Percentiles rank a stretch among this genome's conserved stretches.
These are phyloP conservation scores for Propithecus deckenii DNA, from an alignment of 2,797 vertebrate genomes.

Conservation along the genomic window DNA sequence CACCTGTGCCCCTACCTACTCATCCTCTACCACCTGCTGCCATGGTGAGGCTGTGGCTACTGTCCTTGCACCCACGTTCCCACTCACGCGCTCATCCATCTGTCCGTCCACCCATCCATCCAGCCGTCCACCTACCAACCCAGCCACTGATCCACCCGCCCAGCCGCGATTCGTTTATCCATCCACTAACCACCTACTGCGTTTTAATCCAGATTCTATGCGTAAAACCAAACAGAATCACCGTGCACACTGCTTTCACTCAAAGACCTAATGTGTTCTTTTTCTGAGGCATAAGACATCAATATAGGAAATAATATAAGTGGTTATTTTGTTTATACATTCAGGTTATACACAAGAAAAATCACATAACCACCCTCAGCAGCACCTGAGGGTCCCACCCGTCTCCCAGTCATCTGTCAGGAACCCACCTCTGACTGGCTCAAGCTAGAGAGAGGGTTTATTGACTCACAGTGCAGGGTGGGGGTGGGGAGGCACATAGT, in stretches of 20 bases:
- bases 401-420: not conserved
- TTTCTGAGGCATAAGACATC: not conserved
- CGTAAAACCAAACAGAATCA: not conserved
- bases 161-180: not conserved
- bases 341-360: not conserved
- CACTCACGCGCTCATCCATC: not conserved
- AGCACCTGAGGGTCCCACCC: not conserved
- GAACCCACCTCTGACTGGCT: not conserved
- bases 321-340: not conserved
- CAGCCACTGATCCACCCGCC: too few species aligned
- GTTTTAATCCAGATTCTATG: not conserved
- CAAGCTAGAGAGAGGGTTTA: not conserved
- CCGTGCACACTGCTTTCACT: not conserved
- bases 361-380: too few species aligned
- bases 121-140: too few species aligned
- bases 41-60: not conserved
- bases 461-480: too few species aligned
- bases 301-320: not conserved
- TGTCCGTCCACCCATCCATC: not conserved
- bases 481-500: not conserved
- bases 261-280: not conserved
- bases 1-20: not conserved
- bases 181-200: not conserved
- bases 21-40: not conserved
- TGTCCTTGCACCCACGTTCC: not conserved